Percentiles rank a stretch among this genome's conserved stretches.
phyloP scores from a whole-genome alignment of 2,113 vertebrate species.

The Anser brachyrhynchus region DNA sequence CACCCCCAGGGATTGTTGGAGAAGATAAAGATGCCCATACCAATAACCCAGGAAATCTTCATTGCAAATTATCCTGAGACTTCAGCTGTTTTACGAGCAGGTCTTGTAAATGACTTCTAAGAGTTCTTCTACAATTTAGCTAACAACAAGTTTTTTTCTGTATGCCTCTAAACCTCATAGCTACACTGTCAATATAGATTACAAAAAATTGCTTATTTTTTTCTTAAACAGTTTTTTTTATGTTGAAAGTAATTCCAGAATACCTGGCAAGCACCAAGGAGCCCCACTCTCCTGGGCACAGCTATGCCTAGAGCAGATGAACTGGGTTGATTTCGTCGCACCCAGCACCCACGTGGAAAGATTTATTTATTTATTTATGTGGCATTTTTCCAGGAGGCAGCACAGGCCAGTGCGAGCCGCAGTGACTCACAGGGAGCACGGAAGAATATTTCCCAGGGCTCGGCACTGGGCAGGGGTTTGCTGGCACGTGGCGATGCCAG shows the following conservation, averaged over 20 bases:
- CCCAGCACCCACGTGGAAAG: background rate
- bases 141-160: background rate
- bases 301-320: background rate
- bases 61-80: background rate
- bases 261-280: background rate
- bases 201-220: background rate
- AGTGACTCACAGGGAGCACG: background rate
- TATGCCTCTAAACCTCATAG: background rate
- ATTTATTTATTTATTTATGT: background rate
- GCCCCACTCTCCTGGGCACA: accelerated
- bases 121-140: background rate
- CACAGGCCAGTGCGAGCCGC: accelerated
- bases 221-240: background rate
- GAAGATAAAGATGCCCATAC: background rate
- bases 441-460: background rate
- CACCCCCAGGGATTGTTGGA: background rate
- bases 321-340: background rate
- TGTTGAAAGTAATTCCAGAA: background rate
- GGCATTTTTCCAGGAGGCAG: background rate
- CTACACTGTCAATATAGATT: too few species aligned
- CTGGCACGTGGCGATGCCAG: accelerated
- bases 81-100: background rate
- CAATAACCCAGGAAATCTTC: background rate
- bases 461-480: background rate
- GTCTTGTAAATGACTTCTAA: background rate